Conservation (phyloP, 2,797 vertebrate species). For the Tympanoctomys barrerae region DNA sequence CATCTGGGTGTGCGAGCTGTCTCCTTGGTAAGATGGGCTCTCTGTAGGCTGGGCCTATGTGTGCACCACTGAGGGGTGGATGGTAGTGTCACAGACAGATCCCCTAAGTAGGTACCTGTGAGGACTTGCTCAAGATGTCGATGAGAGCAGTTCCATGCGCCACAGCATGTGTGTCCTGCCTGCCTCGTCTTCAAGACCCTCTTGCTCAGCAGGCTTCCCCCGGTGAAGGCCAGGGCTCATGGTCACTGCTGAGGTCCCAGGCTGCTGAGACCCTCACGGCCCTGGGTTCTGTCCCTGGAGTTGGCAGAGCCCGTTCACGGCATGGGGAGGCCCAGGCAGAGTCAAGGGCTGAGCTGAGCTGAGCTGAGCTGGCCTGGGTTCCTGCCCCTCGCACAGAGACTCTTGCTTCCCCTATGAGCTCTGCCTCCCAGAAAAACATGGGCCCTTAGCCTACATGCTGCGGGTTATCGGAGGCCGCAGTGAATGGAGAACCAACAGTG, state of each 20-base stretch:
- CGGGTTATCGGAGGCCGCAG: rapidly evolving
- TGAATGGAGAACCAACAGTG: too few relatives aligned
- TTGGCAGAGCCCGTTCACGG: not conserved
- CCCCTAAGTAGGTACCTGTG: not conserved
- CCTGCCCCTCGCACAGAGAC: not conserved
- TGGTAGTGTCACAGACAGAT: not conserved
- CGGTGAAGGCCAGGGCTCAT: too few relatives aligned
- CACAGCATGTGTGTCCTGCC: not conserved
- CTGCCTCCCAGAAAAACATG: not conserved
- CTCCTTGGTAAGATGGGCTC: not conserved
- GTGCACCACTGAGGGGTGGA: not conserved
- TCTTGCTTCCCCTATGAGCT: not conserved
- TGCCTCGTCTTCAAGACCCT: not conserved
- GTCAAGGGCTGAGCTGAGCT: not conserved
- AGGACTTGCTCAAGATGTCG: not conserved
- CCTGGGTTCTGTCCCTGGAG: not conserved
- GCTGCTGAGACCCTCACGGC: not conserved
- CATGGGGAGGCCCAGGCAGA: not conserved
- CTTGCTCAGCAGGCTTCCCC: not conserved
- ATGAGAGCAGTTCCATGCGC: not conserved
- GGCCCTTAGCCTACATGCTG: not conserved
- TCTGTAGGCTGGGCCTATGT: not conserved
- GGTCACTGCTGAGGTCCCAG: not conserved
- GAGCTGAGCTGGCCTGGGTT: too few relatives aligned
- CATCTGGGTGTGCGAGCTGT: not conserved